These are phyloP conservation scores for Eupithecia inturbata DNA, from an alignment of 2,888 invertebrate species.

Conservation along the genomic window DNA sequence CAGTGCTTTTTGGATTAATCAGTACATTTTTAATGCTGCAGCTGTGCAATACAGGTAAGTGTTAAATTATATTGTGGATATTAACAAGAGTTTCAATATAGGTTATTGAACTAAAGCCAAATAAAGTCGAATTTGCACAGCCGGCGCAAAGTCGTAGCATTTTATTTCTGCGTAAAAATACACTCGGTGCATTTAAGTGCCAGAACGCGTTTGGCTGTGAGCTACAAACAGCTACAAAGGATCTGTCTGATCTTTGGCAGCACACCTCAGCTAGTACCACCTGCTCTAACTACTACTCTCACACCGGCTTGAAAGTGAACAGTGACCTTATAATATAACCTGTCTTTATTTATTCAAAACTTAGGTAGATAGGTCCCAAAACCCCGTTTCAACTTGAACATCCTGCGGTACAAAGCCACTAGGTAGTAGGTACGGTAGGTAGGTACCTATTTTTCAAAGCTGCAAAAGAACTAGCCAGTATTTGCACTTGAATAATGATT, in stretches of 20 bases:
- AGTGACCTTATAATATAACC: too few species aligned
- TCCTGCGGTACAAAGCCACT: not conserved
- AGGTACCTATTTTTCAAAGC: too few species aligned
- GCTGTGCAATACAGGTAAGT: not conserved
- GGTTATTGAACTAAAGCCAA: not conserved
- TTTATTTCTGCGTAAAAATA: not conserved
- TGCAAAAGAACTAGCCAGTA: too few species aligned
- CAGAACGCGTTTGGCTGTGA: not conserved
- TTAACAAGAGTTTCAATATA: not conserved
- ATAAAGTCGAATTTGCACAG: not conserved
- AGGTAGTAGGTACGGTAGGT: not conserved
- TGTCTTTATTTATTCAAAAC: not conserved
- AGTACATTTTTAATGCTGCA: slow-evolving; percentile 80
- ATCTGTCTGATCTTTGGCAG: not conserved
- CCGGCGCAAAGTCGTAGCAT: too few species aligned
- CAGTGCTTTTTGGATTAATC: slow-evolving; percentile 73
- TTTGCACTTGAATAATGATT: not conserved
- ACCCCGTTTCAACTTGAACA: not conserved
- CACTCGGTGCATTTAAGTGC: too few species aligned
- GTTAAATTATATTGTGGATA: not conserved
- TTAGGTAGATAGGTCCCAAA: not conserved
- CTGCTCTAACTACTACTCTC: too few species aligned
- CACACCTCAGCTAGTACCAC: too few species aligned
- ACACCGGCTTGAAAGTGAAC: too few species aligned
- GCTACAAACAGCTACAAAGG: not conserved